Evolutionary conservation across 2,113 vertebrate species (phyloP).

Genomic region (Phasianus colchicus): DNA sequence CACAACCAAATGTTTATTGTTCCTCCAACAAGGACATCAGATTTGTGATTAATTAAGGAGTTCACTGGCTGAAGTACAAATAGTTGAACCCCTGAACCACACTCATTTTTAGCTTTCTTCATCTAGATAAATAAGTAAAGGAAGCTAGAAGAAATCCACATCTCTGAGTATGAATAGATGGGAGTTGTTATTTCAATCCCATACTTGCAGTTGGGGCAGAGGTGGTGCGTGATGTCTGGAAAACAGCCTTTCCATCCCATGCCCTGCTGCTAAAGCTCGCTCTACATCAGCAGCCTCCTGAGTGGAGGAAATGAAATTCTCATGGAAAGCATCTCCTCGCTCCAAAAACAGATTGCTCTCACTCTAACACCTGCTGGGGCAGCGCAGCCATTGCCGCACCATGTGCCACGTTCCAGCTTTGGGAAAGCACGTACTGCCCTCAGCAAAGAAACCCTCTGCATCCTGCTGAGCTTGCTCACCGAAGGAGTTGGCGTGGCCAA

Average conservation of each 20-base stretch:
- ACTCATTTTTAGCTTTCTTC: background rate
- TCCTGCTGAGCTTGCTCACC: background rate
- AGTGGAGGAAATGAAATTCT: conserved; percentile 52
- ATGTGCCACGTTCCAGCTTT: background rate
- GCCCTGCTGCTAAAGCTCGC: conserved; percentile 24
- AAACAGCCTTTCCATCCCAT: background rate
- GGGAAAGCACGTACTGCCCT: background rate
- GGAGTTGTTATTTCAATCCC: background rate
- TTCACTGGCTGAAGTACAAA: background rate
- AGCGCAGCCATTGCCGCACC: background rate
- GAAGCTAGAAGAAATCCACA: background rate
- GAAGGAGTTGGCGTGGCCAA: background rate
- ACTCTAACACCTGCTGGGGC: background rate
- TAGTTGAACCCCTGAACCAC: background rate
- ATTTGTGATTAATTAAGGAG: background rate
- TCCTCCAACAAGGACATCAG: background rate
- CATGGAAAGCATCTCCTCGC: conserved; percentile 21
- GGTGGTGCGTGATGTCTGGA: background rate
- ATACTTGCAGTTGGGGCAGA: background rate
- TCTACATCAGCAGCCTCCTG: background rate
- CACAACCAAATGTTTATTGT: background rate
- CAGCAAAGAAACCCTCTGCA: background rate
- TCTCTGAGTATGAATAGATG: background rate
- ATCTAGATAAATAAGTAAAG: background rate
- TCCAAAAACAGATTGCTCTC: conserved; percentile 44